Evolutionary conservation across 2,113 vertebrate genomes (phyloP), one percentile per base, ranked within the genome.

Genomic region (Phalacrocorax aristotelis): DNA sequence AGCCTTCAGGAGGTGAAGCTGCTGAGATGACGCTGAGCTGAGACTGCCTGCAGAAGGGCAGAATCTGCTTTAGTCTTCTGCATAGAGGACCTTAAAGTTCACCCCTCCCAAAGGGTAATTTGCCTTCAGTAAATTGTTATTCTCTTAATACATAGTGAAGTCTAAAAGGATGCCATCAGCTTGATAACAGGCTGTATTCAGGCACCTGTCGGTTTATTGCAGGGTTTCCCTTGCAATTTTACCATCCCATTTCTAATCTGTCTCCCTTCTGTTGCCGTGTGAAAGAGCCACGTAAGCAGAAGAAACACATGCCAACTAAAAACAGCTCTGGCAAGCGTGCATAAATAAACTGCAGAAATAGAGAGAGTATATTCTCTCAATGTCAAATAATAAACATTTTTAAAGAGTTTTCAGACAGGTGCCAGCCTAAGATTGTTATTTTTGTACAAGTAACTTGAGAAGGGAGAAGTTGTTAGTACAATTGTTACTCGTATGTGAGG

Each of bases 201-300:
- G 85, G 66, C 75, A 83, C 79, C 68, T 94, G 51, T 14, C 26
- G 9, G 48, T 75, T 93, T 88, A 75, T 96, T 92, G 72, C 60
- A 87, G 83, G 88, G 48, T 90, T 94, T 76, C 92, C 76, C 85
- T 72, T 86, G 60, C 68, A 69, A 60, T 49, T 74, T 83, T 78
- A 34, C 75, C 71, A 46, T 78, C 75, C 55, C 10, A 0, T 86
- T 86, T 74, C 77, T 96, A 36, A 66, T 81, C 83, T 62, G 22
- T 83, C 48, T 95, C 36, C 75, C 75, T 92, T 94, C 80, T 94
- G 86, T 62, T 92, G 69, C 86, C 90, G 71, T 80, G 92, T 78
- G 94, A 90, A 90, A 49, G 80, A 94, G 76, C 68, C 89, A 69
- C 14, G 1, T 78, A 86, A 89, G 95, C 94, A 92, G 68, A 62